phyloP scores from a whole-genome alignment of 2,797 vertebrate species.

The Notolabrus celidotus region DNA sequence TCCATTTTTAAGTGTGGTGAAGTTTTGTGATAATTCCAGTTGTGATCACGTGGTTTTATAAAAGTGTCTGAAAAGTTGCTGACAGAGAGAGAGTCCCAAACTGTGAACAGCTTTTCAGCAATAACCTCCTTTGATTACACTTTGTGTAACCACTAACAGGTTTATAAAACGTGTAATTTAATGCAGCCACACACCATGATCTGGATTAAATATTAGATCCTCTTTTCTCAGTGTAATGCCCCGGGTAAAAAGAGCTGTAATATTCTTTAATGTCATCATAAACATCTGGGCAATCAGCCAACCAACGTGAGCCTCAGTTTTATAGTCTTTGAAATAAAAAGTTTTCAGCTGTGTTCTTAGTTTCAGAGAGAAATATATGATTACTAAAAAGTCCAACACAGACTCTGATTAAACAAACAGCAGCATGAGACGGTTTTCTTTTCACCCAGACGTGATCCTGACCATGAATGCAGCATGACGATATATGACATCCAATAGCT shows the following conservation, averaged over 20 bases:
- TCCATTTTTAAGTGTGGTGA: not conserved
- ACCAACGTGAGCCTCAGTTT: not conserved
- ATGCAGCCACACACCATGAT: constrained; percentile 3
- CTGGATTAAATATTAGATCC: not conserved
- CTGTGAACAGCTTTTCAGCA: not conserved
- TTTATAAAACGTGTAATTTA: constrained; percentile 26
- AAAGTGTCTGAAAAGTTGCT: constrained; percentile 10
- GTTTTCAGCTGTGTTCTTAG: not conserved
- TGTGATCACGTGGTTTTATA: not conserved
- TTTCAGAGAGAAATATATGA: not conserved
- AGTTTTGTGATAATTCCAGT: not conserved
- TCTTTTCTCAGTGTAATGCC: constrained; percentile 1
- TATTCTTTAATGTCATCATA: constrained; percentile 21
- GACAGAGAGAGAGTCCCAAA: not conserved
- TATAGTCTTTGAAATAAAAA: not conserved
- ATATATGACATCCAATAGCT: not conserved
- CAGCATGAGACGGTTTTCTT: too few relatives aligned
- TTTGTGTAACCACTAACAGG: constrained; percentile 8
- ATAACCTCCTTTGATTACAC: constrained; percentile 1
- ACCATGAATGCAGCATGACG: too few relatives aligned
- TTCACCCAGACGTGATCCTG: too few relatives aligned
- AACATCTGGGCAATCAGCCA: constrained; percentile 13
- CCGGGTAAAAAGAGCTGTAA: not conserved
- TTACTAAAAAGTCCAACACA: not conserved
- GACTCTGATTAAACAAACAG: not conserved